Percentiles rank a stretch among this genome's conserved stretches.
Conservation (phyloP, 1,140 invertebrate species). For the Lepidotrigona ventralis region DNA sequence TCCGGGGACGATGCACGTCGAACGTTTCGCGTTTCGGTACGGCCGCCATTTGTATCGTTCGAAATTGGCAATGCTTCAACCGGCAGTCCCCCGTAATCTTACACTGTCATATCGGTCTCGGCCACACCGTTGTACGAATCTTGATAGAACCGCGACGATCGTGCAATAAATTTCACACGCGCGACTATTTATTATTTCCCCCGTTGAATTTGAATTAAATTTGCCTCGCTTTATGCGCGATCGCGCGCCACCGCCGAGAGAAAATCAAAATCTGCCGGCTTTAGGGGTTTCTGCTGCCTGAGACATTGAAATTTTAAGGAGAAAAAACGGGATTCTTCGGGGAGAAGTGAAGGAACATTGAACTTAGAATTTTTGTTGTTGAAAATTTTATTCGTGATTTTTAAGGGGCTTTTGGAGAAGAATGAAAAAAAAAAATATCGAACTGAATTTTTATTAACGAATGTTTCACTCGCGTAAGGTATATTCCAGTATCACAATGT, state of each 20-base stretch:
- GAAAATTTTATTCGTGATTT: neutral
- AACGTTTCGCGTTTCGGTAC: constrained; percentile 53
- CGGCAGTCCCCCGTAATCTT: constrained; percentile 33
- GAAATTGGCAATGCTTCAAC: constrained; percentile 56
- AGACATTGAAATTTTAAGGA: neutral
- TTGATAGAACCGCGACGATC: constrained; percentile 33
- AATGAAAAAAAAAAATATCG: too few relatives aligned
- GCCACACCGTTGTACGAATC: neutral
- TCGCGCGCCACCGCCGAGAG: neutral
- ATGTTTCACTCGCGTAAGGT: too few relatives aligned
- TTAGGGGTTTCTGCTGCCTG: neutral
- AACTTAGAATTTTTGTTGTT: neutral
- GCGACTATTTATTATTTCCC: neutral
- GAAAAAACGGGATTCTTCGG: neutral
- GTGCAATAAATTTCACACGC: constrained; percentile 20
- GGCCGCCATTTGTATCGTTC: constrained; percentile 50
- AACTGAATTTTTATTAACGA: too few relatives aligned
- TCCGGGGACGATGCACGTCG: constrained; percentile 39
- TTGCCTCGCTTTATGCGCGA: neutral
- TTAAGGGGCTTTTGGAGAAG: too few relatives aligned
- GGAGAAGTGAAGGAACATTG: neutral
- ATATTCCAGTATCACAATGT: too few relatives aligned
- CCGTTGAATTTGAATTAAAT: neutral
- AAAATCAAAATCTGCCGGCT: neutral
- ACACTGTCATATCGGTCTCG: constrained; percentile 43